phyloP scores from a whole-genome alignment of 2,797 vertebrate genomes.

The Dermochelys coriacea region DNA sequence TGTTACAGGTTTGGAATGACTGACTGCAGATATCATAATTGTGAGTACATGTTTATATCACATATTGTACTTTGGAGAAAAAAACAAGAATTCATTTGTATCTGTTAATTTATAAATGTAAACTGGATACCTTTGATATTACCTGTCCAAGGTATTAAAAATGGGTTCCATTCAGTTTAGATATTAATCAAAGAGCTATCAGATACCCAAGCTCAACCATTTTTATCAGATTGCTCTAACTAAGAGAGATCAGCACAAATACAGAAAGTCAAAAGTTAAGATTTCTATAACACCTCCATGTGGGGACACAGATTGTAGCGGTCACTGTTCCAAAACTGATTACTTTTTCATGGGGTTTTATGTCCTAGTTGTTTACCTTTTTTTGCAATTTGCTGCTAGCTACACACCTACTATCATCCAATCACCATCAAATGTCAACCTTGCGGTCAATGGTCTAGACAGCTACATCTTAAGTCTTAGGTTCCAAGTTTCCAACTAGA shows the following conservation, averaged over 20 bases:
- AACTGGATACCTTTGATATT: not conserved
- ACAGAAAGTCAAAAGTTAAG: not conserved
- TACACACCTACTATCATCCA: too few species aligned
- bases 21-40: not conserved
- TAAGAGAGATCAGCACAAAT: not conserved
- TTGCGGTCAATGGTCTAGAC: not conserved
- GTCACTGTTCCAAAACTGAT: not conserved
- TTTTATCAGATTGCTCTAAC: not conserved
- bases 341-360: not conserved
- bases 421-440: too few species aligned
- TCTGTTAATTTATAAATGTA: not conserved
- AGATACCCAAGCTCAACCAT: not conserved
- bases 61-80: not conserved
- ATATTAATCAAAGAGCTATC: not conserved
- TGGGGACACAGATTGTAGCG: not conserved
- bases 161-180: not conserved
- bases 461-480: not conserved
- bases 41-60: not conserved
- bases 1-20: not conserved
- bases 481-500: not conserved
- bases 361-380: not conserved
- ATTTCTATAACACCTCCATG: not conserved
- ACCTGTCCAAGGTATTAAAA: not conserved
- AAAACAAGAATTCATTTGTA: not conserved
- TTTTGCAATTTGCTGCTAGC: not conserved